These are phyloP conservation scores for Oedothorax gibbosus DNA, from an alignment of 1,140 invertebrate species.

Conservation along the genomic window DNA sequence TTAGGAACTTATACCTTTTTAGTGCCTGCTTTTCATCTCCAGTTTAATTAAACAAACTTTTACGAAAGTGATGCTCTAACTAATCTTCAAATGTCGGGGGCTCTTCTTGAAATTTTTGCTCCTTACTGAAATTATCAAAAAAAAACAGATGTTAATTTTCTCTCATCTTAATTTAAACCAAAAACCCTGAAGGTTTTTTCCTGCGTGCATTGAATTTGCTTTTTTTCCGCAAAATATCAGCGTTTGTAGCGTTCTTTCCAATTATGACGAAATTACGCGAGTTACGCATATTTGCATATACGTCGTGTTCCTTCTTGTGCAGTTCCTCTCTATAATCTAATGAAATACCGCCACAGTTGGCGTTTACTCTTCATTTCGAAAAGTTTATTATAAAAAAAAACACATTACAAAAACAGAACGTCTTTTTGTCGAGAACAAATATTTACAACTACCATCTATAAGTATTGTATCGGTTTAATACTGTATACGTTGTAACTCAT, in stretches of 20 bases:
- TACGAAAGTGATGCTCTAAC: conserved; percentile 12
- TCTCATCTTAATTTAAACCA: conserved; percentile 43
- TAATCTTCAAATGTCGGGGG: conserved; percentile 23
- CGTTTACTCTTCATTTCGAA: too few species aligned
- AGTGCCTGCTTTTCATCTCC: not conserved
- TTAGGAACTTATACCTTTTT: not conserved
- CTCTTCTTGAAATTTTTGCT: conserved; percentile 18
- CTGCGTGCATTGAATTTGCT: too few species aligned
- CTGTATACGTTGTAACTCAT: too few species aligned
- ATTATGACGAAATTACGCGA: conserved; percentile 42
- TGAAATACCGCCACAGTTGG: too few species aligned
- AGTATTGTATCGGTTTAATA: too few species aligned
- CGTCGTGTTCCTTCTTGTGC: not conserved
- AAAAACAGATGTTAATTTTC: conserved; percentile 16
- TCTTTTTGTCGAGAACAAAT: too few species aligned
- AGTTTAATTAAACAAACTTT: conserved; percentile 40
- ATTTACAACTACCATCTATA: too few species aligned
- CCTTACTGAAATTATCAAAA: too few species aligned
- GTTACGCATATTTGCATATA: conserved; percentile 41
- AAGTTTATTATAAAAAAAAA: too few species aligned
- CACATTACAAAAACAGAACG: too few species aligned
- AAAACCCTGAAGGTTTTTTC: conserved; percentile 10
- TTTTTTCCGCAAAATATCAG: not conserved
- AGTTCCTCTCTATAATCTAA: too few species aligned
- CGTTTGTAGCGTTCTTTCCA: conserved; percentile 19